Evolutionary conservation across 2,888 invertebrate species (phyloP).

Genomic region (Catocala nupta): DNA sequence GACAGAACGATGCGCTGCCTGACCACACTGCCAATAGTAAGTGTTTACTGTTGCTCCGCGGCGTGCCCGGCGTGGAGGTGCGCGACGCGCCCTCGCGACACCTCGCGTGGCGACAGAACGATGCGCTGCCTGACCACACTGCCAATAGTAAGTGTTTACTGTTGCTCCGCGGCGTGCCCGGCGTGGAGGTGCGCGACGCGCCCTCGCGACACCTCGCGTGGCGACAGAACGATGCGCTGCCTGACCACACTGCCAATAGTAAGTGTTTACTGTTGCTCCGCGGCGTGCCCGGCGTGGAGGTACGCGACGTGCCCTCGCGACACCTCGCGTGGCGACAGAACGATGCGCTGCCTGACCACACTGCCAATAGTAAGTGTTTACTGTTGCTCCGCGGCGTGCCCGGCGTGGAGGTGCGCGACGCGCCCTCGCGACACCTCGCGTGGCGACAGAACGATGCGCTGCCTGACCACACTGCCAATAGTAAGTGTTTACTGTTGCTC

Average conservation of each 20-base stretch:
- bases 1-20: constrained; percentile 53
- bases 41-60: constrained; percentile 91
- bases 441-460: constrained; percentile 58
- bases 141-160: constrained; percentile 82
- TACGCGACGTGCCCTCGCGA: constrained; percentile 76
- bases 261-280: constrained; percentile 90
- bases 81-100: constrained; percentile 78
- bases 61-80: constrained; percentile 90
- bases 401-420: constrained; percentile 87
- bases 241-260: constrained; percentile 58
- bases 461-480: constrained; percentile 52
- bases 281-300: constrained; percentile 91
- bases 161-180: constrained; percentile 93
- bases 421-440: constrained; percentile 75
- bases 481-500: constrained; percentile 89
- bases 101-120: constrained; percentile 59
- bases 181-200: constrained; percentile 85
- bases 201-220: constrained; percentile 76
- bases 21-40: constrained; percentile 59
- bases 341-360: constrained; percentile 51
- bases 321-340: constrained; percentile 67
- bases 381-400: constrained; percentile 95
- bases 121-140: constrained; percentile 52
- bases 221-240: constrained; percentile 55
- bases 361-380: constrained; percentile 62